phyloP scores from a whole-genome alignment of 1,140 invertebrate species.

The Panagrolaimus sp. region DNA sequence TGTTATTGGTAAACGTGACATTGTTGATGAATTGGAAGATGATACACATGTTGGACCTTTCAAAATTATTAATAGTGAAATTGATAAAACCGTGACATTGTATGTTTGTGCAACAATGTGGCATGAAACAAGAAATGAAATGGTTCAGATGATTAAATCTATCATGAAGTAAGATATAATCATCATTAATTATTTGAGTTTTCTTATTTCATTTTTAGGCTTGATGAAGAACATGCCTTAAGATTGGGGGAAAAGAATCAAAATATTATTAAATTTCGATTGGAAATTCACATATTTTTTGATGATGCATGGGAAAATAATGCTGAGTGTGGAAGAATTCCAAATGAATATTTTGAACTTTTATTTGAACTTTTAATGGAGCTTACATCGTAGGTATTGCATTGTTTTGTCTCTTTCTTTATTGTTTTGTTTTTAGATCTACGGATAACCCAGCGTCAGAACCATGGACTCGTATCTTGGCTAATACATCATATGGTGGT shows the following conservation, averaged over 20 bases:
- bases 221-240: constrained; percentile 89
- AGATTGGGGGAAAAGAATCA: constrained; percentile 82
- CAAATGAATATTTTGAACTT: constrained; percentile 90
- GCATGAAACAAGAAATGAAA: constrained; percentile 62
- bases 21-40: constrained; percentile 30
- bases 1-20: constrained; percentile 39
- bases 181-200: constrained; percentile 57
- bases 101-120: constrained; percentile 64
- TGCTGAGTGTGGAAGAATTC: constrained; percentile 66
- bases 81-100: constrained; percentile 56
- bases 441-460: constrained; percentile 34
- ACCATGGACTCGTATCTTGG: constrained; percentile 56
- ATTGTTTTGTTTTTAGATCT: not conserved
- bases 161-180: constrained; percentile 59
- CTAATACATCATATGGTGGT: constrained; percentile 63
- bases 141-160: constrained; percentile 62
- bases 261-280: constrained; percentile 67
- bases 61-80: constrained; percentile 34
- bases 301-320: constrained; percentile 95
- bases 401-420: not conserved
- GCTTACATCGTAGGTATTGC: constrained; percentile 70
- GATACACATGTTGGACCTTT: constrained; percentile 36
- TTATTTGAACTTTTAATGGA: constrained; percentile 84
- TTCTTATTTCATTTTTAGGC: constrained; percentile 68
- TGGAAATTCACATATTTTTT: constrained; percentile 85